These are phyloP conservation scores for Dyspetes luteomarginatus DNA, from an alignment of 2,888 invertebrate genomes.

Conservation along the genomic window DNA sequence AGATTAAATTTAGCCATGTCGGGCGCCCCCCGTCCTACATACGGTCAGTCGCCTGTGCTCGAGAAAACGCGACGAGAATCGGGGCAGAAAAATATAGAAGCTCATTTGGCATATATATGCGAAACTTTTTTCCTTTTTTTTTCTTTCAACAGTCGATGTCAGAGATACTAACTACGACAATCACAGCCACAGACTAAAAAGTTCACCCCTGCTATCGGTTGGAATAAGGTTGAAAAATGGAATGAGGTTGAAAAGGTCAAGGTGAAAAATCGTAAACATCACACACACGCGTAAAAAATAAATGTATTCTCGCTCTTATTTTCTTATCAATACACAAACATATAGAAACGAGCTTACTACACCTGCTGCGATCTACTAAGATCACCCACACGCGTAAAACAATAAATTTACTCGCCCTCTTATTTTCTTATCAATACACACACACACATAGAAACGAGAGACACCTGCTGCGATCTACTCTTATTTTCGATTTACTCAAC, in stretches of 20 bases:
- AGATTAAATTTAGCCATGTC: conserved; percentile 78
- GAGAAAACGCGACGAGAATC: conserved; percentile 17
- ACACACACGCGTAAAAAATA: too few species aligned
- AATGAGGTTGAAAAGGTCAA: too few species aligned
- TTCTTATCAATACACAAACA: background rate
- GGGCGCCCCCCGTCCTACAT: conserved; percentile 75
- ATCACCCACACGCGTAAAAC: too few species aligned
- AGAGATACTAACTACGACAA: background rate
- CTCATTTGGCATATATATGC: conserved; percentile 13
- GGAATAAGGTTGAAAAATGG: background rate
- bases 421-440: background rate
- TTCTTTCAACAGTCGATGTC: background rate
- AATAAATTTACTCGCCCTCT: background rate
- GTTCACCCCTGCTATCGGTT: background rate
- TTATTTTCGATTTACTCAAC: background rate
- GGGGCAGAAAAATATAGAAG: conserved; percentile 21
- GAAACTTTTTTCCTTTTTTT: background rate
- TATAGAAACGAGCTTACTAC: background rate
- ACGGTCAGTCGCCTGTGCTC: conserved; percentile 66
- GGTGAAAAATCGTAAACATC: too few species aligned
- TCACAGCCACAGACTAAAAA: background rate
- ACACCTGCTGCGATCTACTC: background rate
- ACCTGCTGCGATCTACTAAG: background rate
- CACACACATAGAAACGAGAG: background rate
- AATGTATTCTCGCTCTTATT: background rate